Evolutionary conservation across 2,113 vertebrate genomes (phyloP).

Genomic region (Mystacornis crossleyi): DNA sequence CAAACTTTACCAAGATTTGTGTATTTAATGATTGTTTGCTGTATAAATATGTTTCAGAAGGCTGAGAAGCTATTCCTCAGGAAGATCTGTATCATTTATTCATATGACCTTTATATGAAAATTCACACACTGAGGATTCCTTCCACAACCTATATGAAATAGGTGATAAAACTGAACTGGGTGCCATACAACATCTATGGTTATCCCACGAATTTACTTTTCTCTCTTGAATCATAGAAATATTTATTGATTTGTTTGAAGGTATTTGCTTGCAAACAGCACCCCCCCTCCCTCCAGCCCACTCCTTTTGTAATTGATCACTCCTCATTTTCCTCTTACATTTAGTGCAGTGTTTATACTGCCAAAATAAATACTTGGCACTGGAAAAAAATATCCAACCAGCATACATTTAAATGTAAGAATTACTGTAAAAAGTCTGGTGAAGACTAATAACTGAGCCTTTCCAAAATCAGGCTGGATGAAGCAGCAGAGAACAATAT

Average conservation of each 20-base stretch:
- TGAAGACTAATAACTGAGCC: neutral
- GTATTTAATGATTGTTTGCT: neutral
- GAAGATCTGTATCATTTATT: neutral
- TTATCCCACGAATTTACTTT: neutral
- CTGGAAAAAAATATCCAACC: neutral
- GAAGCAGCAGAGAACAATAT: neutral
- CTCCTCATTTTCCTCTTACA: neutral
- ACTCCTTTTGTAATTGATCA: neutral
- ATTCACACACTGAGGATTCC: neutral
- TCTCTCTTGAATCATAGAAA: neutral
- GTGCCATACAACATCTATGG: neutral
- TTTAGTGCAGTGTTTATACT: neutral
- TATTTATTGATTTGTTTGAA: constrained; percentile 8
- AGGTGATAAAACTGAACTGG: neutral
- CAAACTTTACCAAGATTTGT: neutral
- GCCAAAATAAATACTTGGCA: neutral
- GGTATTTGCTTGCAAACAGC: neutral
- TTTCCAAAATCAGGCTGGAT: neutral
- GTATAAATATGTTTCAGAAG: neutral
- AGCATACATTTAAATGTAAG: neutral
- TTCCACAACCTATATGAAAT: neutral
- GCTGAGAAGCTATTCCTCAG: neutral
- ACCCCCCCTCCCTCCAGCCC: neutral
- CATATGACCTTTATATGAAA: constrained; percentile 11
- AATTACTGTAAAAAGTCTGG: neutral